phyloP scores from a whole-genome alignment of 2,888 invertebrate species.

The Belgica antarctica region DNA sequence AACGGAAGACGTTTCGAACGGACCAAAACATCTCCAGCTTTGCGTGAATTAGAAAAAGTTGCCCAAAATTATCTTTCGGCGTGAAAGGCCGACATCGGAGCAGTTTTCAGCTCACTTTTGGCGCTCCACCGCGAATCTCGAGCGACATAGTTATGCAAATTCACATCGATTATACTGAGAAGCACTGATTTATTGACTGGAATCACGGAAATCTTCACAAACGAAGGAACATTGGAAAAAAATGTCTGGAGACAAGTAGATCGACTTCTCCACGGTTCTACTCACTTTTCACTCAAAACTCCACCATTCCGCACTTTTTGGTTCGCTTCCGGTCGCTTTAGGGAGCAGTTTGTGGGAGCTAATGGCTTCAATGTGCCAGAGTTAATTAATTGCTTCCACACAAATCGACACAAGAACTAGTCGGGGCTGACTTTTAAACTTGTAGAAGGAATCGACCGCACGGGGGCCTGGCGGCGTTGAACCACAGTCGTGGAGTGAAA shows the following conservation, averaged over 20 bases:
- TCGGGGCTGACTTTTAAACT: too few relatives aligned
- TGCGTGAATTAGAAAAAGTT: background rate
- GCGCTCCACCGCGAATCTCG: too few relatives aligned
- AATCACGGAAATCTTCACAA: constrained; percentile 15
- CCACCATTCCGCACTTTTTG: background rate
- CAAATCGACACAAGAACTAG: too few relatives aligned
- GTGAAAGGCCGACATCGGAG: background rate
- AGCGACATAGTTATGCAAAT: background rate
- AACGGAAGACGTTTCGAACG: background rate
- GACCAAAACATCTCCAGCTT: background rate
- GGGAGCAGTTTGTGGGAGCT: background rate
- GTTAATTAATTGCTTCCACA: background rate
- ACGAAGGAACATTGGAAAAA: background rate
- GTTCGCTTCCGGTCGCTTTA: background rate
- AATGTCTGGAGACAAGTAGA: background rate
- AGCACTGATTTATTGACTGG: constrained; percentile 3
- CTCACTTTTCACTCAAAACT: background rate
- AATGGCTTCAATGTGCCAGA: background rate
- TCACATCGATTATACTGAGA: background rate
- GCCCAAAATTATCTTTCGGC: background rate
- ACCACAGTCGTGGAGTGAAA: too few relatives aligned
- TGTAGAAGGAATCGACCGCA: too few relatives aligned
- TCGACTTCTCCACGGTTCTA: background rate
- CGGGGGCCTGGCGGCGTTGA: too few relatives aligned
- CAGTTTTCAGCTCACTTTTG: background rate